Evolutionary conservation across 1,140 invertebrate genomes (phyloP), one percentile per base, ranked within the genome.

Genomic region (Sminthurides bifidus): DNA sequence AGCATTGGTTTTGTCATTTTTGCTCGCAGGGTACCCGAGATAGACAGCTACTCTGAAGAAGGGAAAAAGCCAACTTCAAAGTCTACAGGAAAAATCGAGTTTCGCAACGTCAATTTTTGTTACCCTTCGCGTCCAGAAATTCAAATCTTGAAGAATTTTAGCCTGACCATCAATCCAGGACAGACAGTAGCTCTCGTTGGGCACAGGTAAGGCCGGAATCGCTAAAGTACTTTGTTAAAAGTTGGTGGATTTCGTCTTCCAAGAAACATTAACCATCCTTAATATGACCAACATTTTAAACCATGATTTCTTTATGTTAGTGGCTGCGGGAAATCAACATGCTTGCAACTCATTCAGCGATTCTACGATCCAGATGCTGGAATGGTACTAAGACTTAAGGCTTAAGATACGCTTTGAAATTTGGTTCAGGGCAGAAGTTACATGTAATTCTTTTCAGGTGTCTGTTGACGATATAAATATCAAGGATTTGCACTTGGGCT

Each of bases 261-360:
- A n/a, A n/a, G n/a, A n/a, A n/a, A n/a, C n/a, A n/a, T n/a, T n/a
- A n/a, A n/a, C n/a, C n/a, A n/a, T n/a, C n/a, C n/a, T n/a, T n/a
- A n/a, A n/a, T n/a, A n/a, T n/a, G n/a, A n/a, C n/a, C n/a, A n/a
- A n/a, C n/a, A n/a, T n/a, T n/a, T n/a, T n/a, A n/a, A n/a, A n/a
- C n/a, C n/a, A n/a, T n/a, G n/a, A n/a, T n/a, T n/a, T n/a, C n/a
- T n/a, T n/a, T n/a, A n/a, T n/a, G n/a, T n/a, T n/a, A 48, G 85
- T 41, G 89, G 90, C 14, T 92, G 88, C 72, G 91, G 90, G 17
- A 93, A 92, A 69, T 74, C 72, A 17, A 89, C 86, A 0, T 78
- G 84, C 56, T 81, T 90, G 45, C 84, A 86, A 67, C 70, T 91
- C 5, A 67, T 92, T 1, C 79, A 87, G 69, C 72, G 87, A 41